Evolutionary conservation across 2,888 invertebrate genomes (phyloP), one percentile per base, ranked within the genome.

Genomic region (Perizoma affinitatum): DNA sequence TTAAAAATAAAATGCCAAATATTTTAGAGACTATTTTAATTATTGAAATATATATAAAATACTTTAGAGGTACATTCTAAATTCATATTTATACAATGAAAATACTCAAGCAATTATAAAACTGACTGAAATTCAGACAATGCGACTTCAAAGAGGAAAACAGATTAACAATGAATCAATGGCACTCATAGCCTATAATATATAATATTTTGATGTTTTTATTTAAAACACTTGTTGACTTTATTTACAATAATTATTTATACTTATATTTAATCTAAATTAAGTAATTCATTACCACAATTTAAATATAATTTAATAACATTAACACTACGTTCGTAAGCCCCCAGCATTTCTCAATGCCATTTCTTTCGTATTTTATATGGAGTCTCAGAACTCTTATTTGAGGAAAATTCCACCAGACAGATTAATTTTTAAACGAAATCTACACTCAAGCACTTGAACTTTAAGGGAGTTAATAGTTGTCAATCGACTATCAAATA

Each of bases 101-200:
- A 61, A 68, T 58, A 58, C 59, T 62, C 61, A 56, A 60, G 52
- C 65, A 61, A 55, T 22, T 49, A 58, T 59, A 52, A 57, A 56
- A 57, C 50, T 66, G 64, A 63, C 66, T 66, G 61, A 56, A 54
- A 54, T 58, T 64, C 61, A 53, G 53, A 55, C 57, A 60, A 48
- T 49, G 55, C 50, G 53, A 54, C 8, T 58, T 63, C 48, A 54
- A 51, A 56, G 56, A 54, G 62, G 44, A 61, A 61, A 38, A 44
- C 58, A 61, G 68, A 67, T 70, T 67, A 72, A 70, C 65, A 69
- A 67, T 70, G 67, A 72, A 69, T 58, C 48, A 87, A 91, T 91
- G 90, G 90, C 90, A 91, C 90, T 86, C 85, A 84, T 86, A 88
- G 90, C 90, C 90, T 90, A 86, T 76, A 84, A 82, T 87, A 87